These are phyloP conservation scores for Lasioglossum calceatum DNA, from an alignment of 2,888 invertebrate species.

Conservation along the genomic window DNA sequence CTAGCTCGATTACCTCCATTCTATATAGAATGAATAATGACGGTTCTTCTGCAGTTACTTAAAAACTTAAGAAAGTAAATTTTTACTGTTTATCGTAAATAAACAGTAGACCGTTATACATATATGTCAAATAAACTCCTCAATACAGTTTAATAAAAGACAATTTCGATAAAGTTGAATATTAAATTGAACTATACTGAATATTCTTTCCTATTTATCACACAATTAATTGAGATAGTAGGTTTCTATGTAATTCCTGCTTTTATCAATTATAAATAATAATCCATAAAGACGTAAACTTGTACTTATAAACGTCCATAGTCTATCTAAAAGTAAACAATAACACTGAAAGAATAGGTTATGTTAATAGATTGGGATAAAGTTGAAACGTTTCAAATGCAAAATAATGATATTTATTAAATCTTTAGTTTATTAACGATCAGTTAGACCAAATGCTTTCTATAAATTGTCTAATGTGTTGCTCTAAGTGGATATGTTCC, in stretches of 20 bases:
- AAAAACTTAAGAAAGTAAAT: background rate
- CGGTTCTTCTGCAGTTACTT: background rate
- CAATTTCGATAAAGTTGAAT: background rate
- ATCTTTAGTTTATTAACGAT: background rate
- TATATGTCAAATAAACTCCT: background rate
- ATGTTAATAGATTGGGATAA: constrained; percentile 10
- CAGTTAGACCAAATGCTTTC: background rate
- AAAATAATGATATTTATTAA: constrained; percentile 5
- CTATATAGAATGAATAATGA: background rate
- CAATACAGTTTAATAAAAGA: background rate
- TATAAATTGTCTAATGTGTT: constrained; percentile 11
- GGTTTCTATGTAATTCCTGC: background rate
- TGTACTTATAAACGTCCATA: background rate
- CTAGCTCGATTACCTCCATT: constrained; percentile 86
- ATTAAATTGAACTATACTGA: background rate
- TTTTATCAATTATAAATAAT: background rate
- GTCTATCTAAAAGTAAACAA: background rate
- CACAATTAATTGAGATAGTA: background rate
- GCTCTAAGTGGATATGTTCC: background rate
- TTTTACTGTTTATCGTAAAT: constrained; percentile 4
- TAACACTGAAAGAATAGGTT: constrained; percentile 27
- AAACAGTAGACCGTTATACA: background rate
- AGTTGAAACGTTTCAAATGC: background rate
- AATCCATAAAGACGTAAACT: background rate
- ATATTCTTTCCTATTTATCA: background rate